phyloP scores from a whole-genome alignment of 2,113 vertebrate species.

The Austrofundulus limnaeus region DNA sequence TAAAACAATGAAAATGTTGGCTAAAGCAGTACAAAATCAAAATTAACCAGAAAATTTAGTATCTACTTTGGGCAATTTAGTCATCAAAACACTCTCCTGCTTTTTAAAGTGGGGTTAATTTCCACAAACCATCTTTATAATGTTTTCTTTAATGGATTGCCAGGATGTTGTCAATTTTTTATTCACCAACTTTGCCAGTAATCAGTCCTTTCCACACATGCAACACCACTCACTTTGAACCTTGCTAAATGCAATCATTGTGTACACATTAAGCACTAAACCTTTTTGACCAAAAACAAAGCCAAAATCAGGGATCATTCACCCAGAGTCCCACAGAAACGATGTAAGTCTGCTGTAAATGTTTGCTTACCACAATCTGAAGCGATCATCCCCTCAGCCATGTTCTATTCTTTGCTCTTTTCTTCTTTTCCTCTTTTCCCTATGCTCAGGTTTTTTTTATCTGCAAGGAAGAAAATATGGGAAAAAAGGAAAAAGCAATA shows the following conservation, averaged over 20 bases:
- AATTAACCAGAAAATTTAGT: neutral
- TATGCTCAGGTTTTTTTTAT: constrained; percentile 46
- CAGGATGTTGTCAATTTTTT: neutral
- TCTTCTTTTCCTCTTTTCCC: constrained; percentile 37
- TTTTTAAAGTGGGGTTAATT: neutral
- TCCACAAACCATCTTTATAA: neutral
- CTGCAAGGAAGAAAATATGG: constrained; percentile 45
- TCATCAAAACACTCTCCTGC: neutral
- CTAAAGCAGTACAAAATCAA: neutral
- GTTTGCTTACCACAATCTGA: constrained; percentile 79
- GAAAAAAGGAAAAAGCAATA: constrained; percentile 21
- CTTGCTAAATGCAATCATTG: neutral
- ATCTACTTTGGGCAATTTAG: neutral
- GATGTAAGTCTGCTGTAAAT: constrained; percentile 32
- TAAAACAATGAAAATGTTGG: neutral
- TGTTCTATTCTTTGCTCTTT: constrained; percentile 54
- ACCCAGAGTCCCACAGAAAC: neutral
- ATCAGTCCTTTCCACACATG: neutral
- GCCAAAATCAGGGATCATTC: neutral
- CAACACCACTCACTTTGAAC: neutral
- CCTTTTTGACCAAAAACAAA: neutral
- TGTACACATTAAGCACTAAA: neutral
- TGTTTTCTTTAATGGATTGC: neutral
- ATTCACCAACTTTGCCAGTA: neutral
- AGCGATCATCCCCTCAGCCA: constrained; percentile 78